These are phyloP conservation scores for Calypte anna DNA, from an alignment of 2,113 vertebrate genomes.

Conservation along the genomic window DNA sequence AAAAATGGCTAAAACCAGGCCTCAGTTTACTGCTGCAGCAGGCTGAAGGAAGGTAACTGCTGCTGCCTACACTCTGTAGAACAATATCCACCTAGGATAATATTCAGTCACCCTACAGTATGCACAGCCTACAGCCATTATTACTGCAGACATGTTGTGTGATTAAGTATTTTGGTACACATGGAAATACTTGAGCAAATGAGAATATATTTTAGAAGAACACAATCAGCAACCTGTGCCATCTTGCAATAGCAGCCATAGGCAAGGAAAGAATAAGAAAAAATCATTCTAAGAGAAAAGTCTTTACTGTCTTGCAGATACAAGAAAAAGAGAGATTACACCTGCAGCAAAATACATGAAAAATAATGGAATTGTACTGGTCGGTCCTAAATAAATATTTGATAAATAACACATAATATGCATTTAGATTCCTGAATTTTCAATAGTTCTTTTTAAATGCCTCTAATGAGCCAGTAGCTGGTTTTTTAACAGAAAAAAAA, in stretches of 20 bases:
- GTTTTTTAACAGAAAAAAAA: not conserved
- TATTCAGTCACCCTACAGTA: not conserved
- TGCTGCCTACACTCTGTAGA: not conserved
- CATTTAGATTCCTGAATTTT: not conserved
- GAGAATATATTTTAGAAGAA: not conserved
- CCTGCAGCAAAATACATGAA: not conserved
- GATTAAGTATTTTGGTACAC: not conserved
- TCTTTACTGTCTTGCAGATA: not conserved
- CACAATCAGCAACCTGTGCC: not conserved
- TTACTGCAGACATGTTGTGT: not conserved
- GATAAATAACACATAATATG: not conserved
- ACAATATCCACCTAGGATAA: not conserved
- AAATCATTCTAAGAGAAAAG: not conserved
- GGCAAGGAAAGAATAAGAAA: conserved; percentile 7
- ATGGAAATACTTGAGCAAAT: not conserved
- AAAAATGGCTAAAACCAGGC: not conserved
- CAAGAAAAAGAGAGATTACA: not conserved
- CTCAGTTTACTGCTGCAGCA: not conserved
- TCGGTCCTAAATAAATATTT: conserved; percentile 27
- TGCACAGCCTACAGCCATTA: not conserved
- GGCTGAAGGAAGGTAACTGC: not conserved
- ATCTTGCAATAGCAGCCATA: conserved; percentile 12
- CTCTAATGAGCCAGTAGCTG: not conserved
- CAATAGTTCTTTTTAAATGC: not conserved
- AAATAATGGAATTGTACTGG: not conserved